Conservation (phyloP, 2,797 vertebrate genomes). For the Anguilla megastoma region DNA sequence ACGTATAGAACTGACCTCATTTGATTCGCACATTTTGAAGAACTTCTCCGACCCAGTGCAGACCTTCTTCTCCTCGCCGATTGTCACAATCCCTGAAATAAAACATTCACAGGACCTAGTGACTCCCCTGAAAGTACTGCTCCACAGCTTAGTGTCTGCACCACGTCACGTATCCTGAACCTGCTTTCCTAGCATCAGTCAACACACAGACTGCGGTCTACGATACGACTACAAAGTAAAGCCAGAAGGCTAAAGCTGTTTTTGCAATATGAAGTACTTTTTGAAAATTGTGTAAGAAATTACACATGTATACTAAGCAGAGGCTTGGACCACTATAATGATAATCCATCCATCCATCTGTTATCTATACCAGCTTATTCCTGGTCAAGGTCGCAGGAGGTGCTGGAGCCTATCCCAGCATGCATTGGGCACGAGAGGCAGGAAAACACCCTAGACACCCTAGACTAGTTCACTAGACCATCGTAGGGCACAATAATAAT, state of each 20-base stretch:
- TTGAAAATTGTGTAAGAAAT: background rate
- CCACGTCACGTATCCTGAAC: background rate
- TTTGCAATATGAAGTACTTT: background rate
- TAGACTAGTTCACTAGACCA: too few species aligned
- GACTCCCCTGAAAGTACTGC: background rate
- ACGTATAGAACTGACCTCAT: conserved; percentile 75
- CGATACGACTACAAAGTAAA: background rate
- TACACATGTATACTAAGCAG: background rate
- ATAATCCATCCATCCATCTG: too few species aligned
- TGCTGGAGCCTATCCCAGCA: too few species aligned
- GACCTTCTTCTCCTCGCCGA: conserved; percentile 88
- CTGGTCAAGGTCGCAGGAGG: too few species aligned
- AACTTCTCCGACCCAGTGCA: conserved; percentile 90
- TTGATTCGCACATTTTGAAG: conserved; percentile 92
- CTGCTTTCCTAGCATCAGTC: background rate
- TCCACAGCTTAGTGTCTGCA: background rate
- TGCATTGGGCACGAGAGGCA: too few species aligned
- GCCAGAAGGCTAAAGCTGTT: background rate
- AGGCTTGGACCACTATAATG: background rate
- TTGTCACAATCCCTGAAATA: conserved; percentile 86
- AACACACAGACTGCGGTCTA: background rate
- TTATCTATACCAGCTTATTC: too few species aligned
- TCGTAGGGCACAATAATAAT: too few species aligned
- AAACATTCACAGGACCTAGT: background rate
- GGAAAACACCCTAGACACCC: too few species aligned